Base-by-base conservation (phyloP, 2,888 invertebrate species). In the Acleris emargana region DNA sequence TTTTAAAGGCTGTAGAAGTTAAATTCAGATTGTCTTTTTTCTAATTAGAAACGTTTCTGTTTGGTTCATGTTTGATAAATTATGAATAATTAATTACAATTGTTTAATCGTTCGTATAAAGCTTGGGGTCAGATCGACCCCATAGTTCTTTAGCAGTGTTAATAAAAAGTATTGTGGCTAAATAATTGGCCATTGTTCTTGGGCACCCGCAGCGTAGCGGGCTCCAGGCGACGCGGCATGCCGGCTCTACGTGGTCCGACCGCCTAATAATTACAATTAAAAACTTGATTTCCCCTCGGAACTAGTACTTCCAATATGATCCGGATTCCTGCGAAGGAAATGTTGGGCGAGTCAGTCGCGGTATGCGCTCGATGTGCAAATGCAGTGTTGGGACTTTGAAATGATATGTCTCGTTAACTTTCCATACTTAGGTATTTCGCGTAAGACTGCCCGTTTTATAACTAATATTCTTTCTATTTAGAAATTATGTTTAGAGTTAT, bases 141-240 rank as follows among this genome's bases (percentile, higher is more conserved):
- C 54, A 16, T 18, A 28, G 17, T 47, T 47, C 58, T 47, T 51
- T 55, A 25, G 45, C 11, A 57, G 57, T 52, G 60, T 50, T 55
- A 87, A 87, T 87, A 88, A 87, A 87, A 86, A 86, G 80, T 80
- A 81, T 84, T 80, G 78, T 77, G 76, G 76, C 74, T 78, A 82
- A 85, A 86, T 89, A 89, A 88, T 86, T 86, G 84, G 78, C 86
- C 79, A 88, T 89, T 89, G 89, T 89, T 82, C 73, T 68, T 70
- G 68, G 67, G 64, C 62, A 62, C 67, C 70, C 64, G 67, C 64
- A 58, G 67, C 32, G 67, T 49, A 52, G 59, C 62, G 49, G 55
- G 16, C 16, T 11, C 58, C 53, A 47, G 53, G 25, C 58, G 32
- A 61, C 57, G 64, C 57, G 62, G 62, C 66, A 61, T 66, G 61